Evolutionary conservation across 1,140 invertebrate species (phyloP).

Genomic region (Augochlora pura): DNA sequence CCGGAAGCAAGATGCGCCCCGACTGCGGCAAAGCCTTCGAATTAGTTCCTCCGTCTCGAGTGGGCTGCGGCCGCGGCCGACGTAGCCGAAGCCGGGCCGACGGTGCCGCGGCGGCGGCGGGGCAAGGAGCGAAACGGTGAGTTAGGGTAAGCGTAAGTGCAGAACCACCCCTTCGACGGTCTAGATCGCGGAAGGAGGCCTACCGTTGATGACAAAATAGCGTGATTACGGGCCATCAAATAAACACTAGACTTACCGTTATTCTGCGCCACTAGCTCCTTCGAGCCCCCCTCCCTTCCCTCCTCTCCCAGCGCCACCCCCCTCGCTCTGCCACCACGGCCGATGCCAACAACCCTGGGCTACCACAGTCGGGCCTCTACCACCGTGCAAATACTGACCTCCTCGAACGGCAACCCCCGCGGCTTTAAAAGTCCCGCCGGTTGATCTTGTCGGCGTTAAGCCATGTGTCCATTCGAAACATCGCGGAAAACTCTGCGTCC

Average conservation of each 20-base stretch:
- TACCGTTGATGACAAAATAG: conserved; percentile 78
- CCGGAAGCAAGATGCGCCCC: conserved; percentile 65
- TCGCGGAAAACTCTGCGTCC: too few relatives aligned
- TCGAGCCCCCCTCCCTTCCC: conserved; percentile 41
- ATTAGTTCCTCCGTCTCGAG: conserved; percentile 65
- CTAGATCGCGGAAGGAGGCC: conserved; percentile 64
- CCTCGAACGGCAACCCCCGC: conserved; percentile 29
- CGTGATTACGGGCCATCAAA: conserved; percentile 79
- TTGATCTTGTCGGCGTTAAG: conserved; percentile 21
- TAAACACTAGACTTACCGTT: conserved; percentile 78
- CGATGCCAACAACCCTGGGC: conserved; percentile 64
- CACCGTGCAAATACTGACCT: conserved; percentile 66
- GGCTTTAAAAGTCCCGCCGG: conserved; percentile 36
- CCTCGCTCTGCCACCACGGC: not conserved
- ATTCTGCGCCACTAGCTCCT: conserved; percentile 71
- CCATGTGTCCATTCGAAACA: too few relatives aligned
- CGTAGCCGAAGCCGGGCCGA: not conserved
- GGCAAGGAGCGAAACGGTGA: conserved; percentile 29
- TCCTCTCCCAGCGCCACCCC: not conserved
- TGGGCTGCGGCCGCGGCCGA: conserved; percentile 27
- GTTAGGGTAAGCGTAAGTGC: conserved; percentile 61
- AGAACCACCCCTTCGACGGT: conserved; percentile 57
- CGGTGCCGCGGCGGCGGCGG: conserved; percentile 4
- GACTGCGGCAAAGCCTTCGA: conserved; percentile 62
- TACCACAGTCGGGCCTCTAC: conserved; percentile 19